phyloP scores from a whole-genome alignment of 2,113 vertebrate genomes.

The Xenopus laevis region DNA sequence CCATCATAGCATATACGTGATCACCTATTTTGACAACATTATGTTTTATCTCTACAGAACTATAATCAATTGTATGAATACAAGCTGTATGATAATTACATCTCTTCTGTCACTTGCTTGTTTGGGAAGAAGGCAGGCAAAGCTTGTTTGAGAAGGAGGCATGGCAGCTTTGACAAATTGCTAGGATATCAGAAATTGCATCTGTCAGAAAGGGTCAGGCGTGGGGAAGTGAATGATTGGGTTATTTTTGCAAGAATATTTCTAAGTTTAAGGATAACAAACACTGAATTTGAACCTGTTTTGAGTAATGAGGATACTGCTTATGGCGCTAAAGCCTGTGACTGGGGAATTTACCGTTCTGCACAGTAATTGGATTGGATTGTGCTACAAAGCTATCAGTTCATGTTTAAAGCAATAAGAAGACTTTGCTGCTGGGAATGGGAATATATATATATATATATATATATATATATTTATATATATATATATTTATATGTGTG shows the following conservation, averaged over 20 bases:
- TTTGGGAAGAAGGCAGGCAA: conserved; percentile 49
- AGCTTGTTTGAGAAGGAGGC: conserved; percentile 12
- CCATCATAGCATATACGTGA: not conserved
- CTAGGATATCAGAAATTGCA: conserved; percentile 53
- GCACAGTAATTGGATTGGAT: not conserved
- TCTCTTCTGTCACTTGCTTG: conserved; percentile 46
- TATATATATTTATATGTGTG: not conserved
- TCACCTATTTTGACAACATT: conserved; percentile 49
- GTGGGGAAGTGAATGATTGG: conserved; percentile 39
- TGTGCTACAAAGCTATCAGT: not conserved
- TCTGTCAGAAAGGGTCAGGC: conserved; percentile 53
- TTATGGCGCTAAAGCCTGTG: not conserved
- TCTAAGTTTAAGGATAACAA: conserved; percentile 43
- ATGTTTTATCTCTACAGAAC: conserved; percentile 46
- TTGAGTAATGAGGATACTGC: conserved; percentile 40
- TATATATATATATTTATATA: too few species aligned
- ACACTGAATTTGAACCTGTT: not conserved
- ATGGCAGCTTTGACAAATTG: conserved; percentile 52
- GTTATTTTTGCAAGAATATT: conserved; percentile 50
- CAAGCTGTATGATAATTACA: conserved; percentile 52
- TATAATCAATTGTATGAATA: conserved; percentile 46
- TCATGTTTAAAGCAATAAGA: not conserved
- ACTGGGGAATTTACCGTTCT: not conserved
- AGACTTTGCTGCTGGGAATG: not conserved
- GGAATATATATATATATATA: too few species aligned